Evolutionary conservation across 2,113 vertebrate species (phyloP).

Genomic region (Oncorhynchus tshawytscha): DNA sequence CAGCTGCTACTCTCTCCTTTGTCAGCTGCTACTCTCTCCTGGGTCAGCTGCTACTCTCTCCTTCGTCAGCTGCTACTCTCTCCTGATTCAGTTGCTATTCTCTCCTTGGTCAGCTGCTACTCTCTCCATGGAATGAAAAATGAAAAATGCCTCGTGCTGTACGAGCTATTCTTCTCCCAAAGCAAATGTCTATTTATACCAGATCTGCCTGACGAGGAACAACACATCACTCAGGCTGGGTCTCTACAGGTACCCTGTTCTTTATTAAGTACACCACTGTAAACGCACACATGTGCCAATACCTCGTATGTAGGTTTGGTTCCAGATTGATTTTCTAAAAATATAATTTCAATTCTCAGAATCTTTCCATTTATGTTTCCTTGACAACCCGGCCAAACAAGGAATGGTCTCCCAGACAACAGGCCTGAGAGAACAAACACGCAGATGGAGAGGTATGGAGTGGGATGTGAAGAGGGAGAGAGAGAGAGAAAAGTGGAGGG

Average conservation of each 20-base stretch:
- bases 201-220: conserved; percentile 48
- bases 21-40: no score
- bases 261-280: background rate
- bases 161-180: conserved; percentile 50
- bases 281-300: background rate
- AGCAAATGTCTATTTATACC: conserved; percentile 6
- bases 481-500: background rate
- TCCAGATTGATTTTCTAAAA: conserved; percentile 73
- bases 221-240: conserved; percentile 53
- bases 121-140: background rate
- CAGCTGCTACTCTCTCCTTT: no score
- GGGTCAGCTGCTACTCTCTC: no score
- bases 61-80: no score
- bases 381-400: conserved; percentile 79
- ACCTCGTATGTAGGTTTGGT: conserved; percentile 45
- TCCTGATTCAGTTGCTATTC: no score
- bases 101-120: no score
- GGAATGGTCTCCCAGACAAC: conserved; percentile 76
- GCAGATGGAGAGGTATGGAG: background rate
- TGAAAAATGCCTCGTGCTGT: conserved; percentile 37
- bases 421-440: conserved; percentile 58
- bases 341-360: conserved; percentile 62
- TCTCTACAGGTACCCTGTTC: conserved; percentile 1
- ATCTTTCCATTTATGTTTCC: conserved; percentile 71
- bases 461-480: background rate